Conservation (phyloP, 2,888 invertebrate genomes). For the Drosophila subquinaria region DNA sequence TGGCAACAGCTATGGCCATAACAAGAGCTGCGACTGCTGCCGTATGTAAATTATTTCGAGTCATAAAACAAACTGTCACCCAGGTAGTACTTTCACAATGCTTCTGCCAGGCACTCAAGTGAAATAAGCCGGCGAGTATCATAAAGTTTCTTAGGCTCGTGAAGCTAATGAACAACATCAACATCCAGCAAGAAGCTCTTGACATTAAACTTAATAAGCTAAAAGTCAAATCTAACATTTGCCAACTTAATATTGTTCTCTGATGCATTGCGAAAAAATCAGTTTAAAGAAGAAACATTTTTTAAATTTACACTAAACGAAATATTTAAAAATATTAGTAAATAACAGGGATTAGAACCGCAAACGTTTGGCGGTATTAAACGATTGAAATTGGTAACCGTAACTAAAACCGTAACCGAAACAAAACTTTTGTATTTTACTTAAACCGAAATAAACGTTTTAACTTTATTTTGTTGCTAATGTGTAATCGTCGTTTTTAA, state of each 20-base stretch:
- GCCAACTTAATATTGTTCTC: not conserved
- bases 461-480: too few relatives aligned
- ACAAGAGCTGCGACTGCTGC: slow-evolving; percentile 17
- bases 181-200: slow-evolving; percentile 17
- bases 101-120: slow-evolving; percentile 23
- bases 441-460: too few relatives aligned
- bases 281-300: not conserved
- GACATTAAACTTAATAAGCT: slow-evolving; percentile 40
- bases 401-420: too few relatives aligned
- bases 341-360: not conserved
- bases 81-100: slow-evolving; percentile 41
- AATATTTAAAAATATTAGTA: too few relatives aligned
- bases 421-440: too few relatives aligned
- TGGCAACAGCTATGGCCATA: slow-evolving; percentile 6
- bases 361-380: too few relatives aligned
- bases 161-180: slow-evolving; percentile 47
- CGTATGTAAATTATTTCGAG: slow-evolving; percentile 56
- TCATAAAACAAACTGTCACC: slow-evolving; percentile 65
- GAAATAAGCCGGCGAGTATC: slow-evolving; percentile 38
- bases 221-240: slow-evolving; percentile 22
- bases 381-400: too few relatives aligned
- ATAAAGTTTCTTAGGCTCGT: slow-evolving; percentile 29
- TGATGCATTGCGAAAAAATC: not conserved
- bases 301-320: not conserved
- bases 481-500: too few relatives aligned